Percentiles rank a stretch among this genome's conserved stretches.
phyloP scores from a whole-genome alignment of 2,113 vertebrate genomes.

The Megaceryle maxima region DNA sequence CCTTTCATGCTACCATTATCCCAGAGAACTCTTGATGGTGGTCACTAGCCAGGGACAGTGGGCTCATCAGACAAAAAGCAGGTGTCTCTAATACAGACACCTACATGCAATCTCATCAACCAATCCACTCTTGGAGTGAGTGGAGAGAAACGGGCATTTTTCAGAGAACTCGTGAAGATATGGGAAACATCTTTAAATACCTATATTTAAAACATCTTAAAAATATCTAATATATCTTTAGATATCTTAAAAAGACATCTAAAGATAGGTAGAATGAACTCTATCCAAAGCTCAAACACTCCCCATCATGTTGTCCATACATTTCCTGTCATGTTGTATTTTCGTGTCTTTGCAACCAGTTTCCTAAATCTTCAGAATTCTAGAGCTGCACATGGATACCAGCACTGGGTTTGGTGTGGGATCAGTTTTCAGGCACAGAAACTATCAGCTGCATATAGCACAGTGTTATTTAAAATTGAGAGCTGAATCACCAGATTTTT shows the following conservation, averaged over 20 bases:
- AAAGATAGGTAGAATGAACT: not conserved
- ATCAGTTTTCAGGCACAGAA: not conserved
- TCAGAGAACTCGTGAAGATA: not conserved
- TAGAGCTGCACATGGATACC: not conserved
- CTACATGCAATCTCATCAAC: not conserved
- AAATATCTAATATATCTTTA: not conserved
- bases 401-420: not conserved
- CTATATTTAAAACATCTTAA: not conserved
- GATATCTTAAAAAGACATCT: not conserved
- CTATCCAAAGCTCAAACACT: not conserved
- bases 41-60: not conserved
- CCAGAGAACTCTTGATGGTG: not conserved
- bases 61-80: not conserved
- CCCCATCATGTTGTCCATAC: not conserved
- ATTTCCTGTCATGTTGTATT: not conserved
- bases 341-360: not conserved
- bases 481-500: conserved; percentile 37
- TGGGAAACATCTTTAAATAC: not conserved
- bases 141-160: not conserved
- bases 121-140: not conserved
- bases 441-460: not conserved
- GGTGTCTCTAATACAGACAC: not conserved
- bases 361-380: not conserved
- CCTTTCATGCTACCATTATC: not conserved
- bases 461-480: not conserved